Evolutionary conservation across 2,888 invertebrate species (phyloP), one percentile per base, ranked within the genome.

Genomic region (Caenorhabditis doughertyi): DNA sequence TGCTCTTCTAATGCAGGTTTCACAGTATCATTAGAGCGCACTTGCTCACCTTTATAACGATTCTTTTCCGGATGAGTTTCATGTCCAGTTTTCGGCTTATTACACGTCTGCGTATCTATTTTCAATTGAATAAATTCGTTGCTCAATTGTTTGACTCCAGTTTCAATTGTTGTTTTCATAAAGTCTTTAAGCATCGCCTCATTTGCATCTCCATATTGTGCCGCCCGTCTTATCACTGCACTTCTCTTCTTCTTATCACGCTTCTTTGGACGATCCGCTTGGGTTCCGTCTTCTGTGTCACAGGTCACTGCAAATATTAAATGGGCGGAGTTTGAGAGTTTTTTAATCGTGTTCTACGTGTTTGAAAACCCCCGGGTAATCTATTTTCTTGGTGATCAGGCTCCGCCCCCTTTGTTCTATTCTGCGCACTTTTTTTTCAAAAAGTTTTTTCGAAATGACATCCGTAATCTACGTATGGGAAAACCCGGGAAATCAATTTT

Each of bases 21-120:
- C n/a, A n/a, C n/a, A n/a, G n/a, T n/a, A n/a, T n/a, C n/a, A n/a
- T n/a, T n/a, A n/a, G n/a, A n/a, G n/a, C n/a, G n/a, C n/a, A n/a
- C n/a, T n/a, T n/a, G n/a, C 51, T 0, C 4, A 85, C 87, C 87
- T 72, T 87, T 87, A 70, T 89, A 89, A 11, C 89, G 83, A 84
- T 89, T 89, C 81, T 85, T 89, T 8, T 86, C 85, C 9, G 85
- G 49, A 64, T 88, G 70, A 18, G 49, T 70, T 29, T 87, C 87
- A 53, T 88, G 88, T 0, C 81, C 82, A 1, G 84, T 77, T 47
- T 86, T 85, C 23, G 85, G 74, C 27, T 84, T 82, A 9, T 60
- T 79, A 55, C 85, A 79, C 9, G 85, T 9, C 39, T 85, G 86
- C 11, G 87, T 87, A 23, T 60, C 79, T 27, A 21, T 13, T 32